phyloP scores from a whole-genome alignment of 2,888 invertebrate species.

The Anaspis maculata region DNA sequence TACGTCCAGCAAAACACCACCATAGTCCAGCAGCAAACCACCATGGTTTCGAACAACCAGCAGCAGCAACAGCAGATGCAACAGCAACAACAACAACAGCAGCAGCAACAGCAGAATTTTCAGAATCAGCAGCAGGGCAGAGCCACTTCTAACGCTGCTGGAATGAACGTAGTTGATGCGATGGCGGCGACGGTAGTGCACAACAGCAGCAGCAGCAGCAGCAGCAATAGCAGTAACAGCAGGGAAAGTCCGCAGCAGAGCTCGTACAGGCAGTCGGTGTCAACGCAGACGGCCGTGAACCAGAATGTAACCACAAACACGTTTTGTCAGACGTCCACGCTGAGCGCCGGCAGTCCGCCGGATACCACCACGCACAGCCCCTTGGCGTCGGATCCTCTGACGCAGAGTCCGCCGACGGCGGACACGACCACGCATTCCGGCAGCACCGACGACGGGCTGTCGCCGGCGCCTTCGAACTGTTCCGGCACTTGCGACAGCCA shows the following conservation, averaged over 20 bases:
- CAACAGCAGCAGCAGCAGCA: slow-evolving; percentile 46
- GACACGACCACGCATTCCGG: slow-evolving; percentile 42
- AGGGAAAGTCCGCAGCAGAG: slow-evolving; percentile 27
- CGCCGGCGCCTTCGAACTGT: slow-evolving; percentile 41
- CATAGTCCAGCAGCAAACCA: slow-evolving; percentile 74
- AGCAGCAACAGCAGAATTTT: slow-evolving; percentile 40
- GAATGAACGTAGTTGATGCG: slow-evolving; percentile 13
- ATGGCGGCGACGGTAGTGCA: slow-evolving; percentile 49
- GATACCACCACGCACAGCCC: slow-evolving; percentile 83
- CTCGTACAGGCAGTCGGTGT: slow-evolving; percentile 57
- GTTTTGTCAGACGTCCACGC: slow-evolving; percentile 41
- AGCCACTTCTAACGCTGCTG: slow-evolving; percentile 2
- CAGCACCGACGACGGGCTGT: slow-evolving; percentile 41
- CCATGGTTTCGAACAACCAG: slow-evolving; percentile 64
- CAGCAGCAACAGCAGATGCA: slow-evolving; percentile 36
- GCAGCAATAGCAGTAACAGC: slow-evolving; percentile 33
- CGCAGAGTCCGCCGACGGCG: slow-evolving; percentile 40
- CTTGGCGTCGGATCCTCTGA: slow-evolving; percentile 51
- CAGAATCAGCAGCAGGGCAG: slow-evolving; percentile 35
- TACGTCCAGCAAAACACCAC: slow-evolving; percentile 81
- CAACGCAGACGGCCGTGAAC: slow-evolving; percentile 63
- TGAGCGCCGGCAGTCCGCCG: slow-evolving; percentile 58
- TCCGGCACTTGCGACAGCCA: slow-evolving; percentile 31
- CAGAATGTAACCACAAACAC: slow-evolving; percentile 42
- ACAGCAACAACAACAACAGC: slow-evolving; percentile 38